phyloP scores from a whole-genome alignment of 2,797 vertebrate genomes.

The Danio choprae region DNA sequence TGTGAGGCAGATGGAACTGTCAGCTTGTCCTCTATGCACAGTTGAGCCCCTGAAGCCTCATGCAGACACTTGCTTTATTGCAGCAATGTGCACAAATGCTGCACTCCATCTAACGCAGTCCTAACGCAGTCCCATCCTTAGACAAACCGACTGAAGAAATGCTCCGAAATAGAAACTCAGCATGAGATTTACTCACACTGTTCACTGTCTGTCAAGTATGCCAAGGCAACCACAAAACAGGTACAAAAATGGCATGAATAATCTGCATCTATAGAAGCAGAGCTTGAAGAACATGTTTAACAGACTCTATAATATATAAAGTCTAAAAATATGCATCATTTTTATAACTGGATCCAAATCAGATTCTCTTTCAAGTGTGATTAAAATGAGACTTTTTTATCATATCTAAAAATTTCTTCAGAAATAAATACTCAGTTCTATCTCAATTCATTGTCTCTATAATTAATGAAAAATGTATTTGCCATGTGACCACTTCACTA shows the following conservation, averaged over 20 bases:
- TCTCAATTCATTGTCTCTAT: conserved; percentile 15
- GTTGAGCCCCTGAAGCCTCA: conserved; percentile 62
- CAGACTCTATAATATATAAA: background rate
- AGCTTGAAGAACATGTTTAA: background rate
- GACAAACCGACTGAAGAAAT: conserved; percentile 53
- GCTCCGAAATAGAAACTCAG: conserved; percentile 59
- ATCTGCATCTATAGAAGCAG: background rate
- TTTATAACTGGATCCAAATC: background rate
- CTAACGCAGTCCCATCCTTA: conserved; percentile 48
- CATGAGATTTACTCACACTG: conserved; percentile 55
- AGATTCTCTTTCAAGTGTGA: background rate
- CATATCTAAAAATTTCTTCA: no score
- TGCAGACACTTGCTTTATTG: conserved; percentile 56
- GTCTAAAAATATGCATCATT: background rate
- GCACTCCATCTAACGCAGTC: conserved; percentile 47
- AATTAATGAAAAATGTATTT: conserved; percentile 38
- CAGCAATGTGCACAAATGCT: conserved; percentile 56
- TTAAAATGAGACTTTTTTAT: background rate
- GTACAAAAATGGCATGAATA: conserved; percentile 29
- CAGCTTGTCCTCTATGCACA: conserved; percentile 64
- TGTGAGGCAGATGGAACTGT: conserved; percentile 65
- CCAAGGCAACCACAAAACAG: conserved; percentile 46
- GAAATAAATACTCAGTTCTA: no score
- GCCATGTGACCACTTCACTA: conserved; percentile 1
- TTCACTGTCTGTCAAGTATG: conserved; percentile 54